Conservation (phyloP, 35 echinoderm and acorn worm genomes). For the Strongylocentrotus purpuratus region DNA sequence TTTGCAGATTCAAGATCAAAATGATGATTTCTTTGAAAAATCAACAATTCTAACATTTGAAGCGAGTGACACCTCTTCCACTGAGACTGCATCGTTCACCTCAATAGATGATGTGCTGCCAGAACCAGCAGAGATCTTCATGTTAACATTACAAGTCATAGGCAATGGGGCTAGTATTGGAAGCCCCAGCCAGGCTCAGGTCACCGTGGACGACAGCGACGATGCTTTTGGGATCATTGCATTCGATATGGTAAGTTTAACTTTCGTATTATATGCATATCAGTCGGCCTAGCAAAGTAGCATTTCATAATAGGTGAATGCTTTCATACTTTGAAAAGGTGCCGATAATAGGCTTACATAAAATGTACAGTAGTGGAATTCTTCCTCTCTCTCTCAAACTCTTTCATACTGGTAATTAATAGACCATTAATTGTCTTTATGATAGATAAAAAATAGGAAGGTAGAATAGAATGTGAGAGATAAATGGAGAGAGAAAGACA, state of each 20-base stretch:
- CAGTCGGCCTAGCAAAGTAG: not conserved
- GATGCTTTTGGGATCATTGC: conserved; percentile 89
- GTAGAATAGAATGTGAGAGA: too few relatives aligned
- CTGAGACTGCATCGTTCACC: conserved; percentile 60
- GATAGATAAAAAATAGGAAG: too few relatives aligned
- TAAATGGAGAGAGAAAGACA: not conserved
- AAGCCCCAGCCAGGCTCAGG: conserved; percentile 40
- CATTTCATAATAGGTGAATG: not conserved
- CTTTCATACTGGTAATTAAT: too few relatives aligned
- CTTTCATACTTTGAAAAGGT: not conserved
- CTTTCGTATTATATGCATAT: too few relatives aligned
- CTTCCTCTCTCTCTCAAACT: not conserved
- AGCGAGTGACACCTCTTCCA: not conserved
- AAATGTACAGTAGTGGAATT: too few relatives aligned
- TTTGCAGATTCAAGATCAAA: conserved; percentile 12
- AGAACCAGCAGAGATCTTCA: conserved; percentile 78
- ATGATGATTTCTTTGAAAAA: conserved; percentile 16
- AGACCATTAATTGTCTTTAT: too few relatives aligned
- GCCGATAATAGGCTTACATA: not conserved
- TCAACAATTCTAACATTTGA: conserved; percentile 42
- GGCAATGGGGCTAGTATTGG: conserved; percentile 57
- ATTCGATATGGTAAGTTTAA: conserved; percentile 76
- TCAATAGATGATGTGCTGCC: conserved; percentile 72
- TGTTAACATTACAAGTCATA: conserved; percentile 53
- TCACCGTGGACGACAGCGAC: conserved; percentile 84